phyloP scores from a whole-genome alignment of 2,113 vertebrate species.

The Pollimyrus isidori region DNA sequence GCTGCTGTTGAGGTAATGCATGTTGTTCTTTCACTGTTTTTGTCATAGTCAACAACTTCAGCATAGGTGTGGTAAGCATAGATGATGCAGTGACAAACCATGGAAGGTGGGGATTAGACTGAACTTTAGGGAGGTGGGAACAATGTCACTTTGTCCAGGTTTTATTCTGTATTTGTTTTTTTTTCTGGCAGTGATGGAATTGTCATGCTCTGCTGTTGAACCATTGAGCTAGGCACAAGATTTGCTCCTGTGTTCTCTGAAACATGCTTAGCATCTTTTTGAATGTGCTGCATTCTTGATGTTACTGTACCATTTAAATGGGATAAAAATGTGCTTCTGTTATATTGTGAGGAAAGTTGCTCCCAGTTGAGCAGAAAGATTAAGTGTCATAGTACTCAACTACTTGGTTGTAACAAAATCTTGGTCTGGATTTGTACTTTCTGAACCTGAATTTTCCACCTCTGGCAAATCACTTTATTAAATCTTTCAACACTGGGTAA shows the following conservation, averaged over 20 bases:
- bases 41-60: not conserved
- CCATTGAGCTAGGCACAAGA: not conserved
- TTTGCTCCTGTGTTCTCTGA: not conserved
- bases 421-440: too few relatives aligned
- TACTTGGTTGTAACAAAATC: too few relatives aligned
- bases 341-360: not conserved
- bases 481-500: not conserved
- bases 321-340: not conserved
- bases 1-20: not conserved
- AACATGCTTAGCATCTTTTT: not conserved
- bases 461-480: not conserved
- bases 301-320: not conserved
- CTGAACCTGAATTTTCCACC: too few relatives aligned
- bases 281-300: not conserved
- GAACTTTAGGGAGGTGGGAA: not conserved
- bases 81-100: not conserved
- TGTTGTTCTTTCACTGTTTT: not conserved
- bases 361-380: not conserved
- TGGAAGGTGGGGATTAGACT: not conserved
- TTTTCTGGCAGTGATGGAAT: not conserved
- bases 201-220: not conserved
- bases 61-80: not conserved
- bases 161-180: not conserved
- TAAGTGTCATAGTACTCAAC: too few relatives aligned
- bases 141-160: not conserved